These are phyloP conservation scores for Lagorchestes hirsutus DNA, from an alignment of 2,797 vertebrate species.

Conservation along the genomic window DNA sequence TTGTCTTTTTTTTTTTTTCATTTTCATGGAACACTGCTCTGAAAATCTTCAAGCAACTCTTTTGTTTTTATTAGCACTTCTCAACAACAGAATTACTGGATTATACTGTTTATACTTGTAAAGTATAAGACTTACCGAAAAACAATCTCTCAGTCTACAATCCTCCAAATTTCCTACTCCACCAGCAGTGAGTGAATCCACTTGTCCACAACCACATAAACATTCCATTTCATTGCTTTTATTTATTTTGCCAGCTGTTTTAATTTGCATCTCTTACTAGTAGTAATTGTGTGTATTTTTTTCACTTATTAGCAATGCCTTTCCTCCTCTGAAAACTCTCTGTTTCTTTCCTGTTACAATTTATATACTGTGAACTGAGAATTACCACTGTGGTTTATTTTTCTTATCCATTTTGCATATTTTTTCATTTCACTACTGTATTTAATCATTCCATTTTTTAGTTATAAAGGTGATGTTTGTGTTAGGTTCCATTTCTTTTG, in stretches of 20 bases:
- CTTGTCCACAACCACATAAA: neutral
- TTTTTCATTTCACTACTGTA: neutral
- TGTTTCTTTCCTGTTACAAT: neutral
- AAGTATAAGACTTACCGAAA: neutral
- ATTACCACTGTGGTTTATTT: neutral
- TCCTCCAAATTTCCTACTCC: neutral
- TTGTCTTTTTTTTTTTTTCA: neutral
- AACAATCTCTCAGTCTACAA: neutral
- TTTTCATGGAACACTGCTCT: neutral
- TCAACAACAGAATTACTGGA: neutral
- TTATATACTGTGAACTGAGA: neutral
- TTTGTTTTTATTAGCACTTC: neutral
- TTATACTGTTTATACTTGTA: neutral
- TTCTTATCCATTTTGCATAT: neutral
- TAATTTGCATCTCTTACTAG: neutral
- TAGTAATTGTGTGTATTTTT: neutral
- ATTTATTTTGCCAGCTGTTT: neutral
- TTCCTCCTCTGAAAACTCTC: neutral
- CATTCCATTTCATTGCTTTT: neutral
- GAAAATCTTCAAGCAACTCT: neutral
- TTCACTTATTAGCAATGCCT: neutral
- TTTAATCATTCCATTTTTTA: neutral
- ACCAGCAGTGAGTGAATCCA: neutral
- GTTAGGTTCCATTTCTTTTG: neutral
- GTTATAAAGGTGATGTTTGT: neutral